Evolutionary conservation across 2,797 vertebrate species (phyloP).

Genomic region (Crenuchus spilurus): DNA sequence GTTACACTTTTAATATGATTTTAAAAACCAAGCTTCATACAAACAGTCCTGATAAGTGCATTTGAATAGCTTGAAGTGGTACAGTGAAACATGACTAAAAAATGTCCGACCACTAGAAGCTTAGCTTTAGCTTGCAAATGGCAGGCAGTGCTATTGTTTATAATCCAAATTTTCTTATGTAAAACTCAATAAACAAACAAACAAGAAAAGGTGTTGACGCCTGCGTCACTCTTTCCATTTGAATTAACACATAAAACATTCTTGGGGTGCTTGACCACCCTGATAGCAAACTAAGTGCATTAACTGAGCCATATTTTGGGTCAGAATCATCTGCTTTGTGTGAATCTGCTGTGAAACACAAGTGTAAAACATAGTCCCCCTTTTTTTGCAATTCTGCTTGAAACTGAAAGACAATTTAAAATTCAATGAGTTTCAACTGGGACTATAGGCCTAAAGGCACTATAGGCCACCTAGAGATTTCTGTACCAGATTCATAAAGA

Average conservation of each 20-base stretch:
- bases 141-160: slow-evolving; percentile 8
- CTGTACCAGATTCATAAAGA: slow-evolving; percentile 14
- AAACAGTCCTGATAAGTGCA: slow-evolving; percentile 9
- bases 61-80: background rate
- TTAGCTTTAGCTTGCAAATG: slow-evolving; percentile 14
- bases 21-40: slow-evolving; percentile 7
- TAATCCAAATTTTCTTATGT: background rate
- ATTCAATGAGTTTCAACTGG: background rate
- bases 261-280: background rate
- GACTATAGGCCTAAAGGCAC: background rate
- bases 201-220: slow-evolving; percentile 23
- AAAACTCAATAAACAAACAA: background rate
- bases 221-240: slow-evolving; percentile 23
- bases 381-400: background rate
- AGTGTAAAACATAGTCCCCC: background rate
- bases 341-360: slow-evolving; percentile 13
- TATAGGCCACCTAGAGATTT: background rate
- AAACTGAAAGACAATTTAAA: background rate
- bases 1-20: slow-evolving; percentile 26
- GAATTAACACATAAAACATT: slow-evolving; percentile 3
- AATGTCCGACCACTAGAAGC: background rate
- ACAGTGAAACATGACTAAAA: background rate
- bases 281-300: no score
- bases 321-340: no score
- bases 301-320: no score